These are phyloP conservation scores for Elephantulus edwardii DNA, from an alignment of 2,113 vertebrate genomes.

Conservation along the genomic window DNA sequence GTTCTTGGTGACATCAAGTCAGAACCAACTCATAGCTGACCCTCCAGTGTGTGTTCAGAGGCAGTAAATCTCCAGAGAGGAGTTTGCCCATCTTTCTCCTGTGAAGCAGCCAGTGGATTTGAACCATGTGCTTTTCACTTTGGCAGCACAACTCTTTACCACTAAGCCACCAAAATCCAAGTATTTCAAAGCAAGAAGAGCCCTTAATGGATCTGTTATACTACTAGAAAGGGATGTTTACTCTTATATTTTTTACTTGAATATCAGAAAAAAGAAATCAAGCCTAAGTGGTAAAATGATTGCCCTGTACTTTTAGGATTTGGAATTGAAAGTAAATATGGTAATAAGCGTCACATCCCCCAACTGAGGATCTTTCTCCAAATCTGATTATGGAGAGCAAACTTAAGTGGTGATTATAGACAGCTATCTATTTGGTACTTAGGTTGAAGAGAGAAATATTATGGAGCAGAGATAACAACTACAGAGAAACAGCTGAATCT, in stretches of 20 bases:
- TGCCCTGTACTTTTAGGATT: conserved; percentile 10
- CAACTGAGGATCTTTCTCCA: not conserved
- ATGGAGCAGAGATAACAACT: not conserved
- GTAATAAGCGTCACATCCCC: not conserved
- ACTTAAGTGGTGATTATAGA: not conserved
- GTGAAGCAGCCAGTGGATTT: no score
- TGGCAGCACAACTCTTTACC: no score
- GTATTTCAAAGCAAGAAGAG: not conserved
- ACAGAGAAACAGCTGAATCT: not conserved
- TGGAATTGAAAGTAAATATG: conserved; percentile 26
- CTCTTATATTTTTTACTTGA: not conserved
- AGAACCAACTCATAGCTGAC: no score
- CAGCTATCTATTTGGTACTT: not conserved
- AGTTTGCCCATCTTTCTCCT: no score
- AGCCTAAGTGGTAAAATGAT: conserved; percentile 5
- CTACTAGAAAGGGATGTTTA: not conserved
- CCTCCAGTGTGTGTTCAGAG: no score
- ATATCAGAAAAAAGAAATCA: conserved; percentile 29
- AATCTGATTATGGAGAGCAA: conserved; percentile 17
- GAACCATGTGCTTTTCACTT: no score
- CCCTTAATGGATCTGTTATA: not conserved
- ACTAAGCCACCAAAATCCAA: not conserved
- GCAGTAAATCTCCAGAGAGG: no score
- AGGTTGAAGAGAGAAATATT: not conserved
- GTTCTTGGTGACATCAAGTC: no score